These are phyloP conservation scores for Argyra leucocephala DNA, from an alignment of 2,888 invertebrate species.

Conservation along the genomic window DNA sequence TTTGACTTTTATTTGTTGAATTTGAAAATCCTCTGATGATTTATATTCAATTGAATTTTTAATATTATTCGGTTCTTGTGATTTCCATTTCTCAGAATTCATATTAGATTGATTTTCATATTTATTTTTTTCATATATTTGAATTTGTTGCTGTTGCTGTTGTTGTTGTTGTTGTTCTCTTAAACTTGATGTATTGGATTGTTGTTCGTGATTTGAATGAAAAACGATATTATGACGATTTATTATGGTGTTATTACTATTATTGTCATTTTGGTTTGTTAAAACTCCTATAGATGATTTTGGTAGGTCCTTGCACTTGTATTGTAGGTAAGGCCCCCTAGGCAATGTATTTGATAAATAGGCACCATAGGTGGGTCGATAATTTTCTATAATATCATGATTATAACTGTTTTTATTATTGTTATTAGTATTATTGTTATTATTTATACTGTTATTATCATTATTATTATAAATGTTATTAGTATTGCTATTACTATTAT, in stretches of 20 bases:
- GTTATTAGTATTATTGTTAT: slow-evolving; percentile 15
- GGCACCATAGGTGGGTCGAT: slow-evolving; percentile 28
- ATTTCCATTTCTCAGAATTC: not conserved
- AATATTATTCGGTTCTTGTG: not conserved
- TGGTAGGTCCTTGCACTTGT: slow-evolving; percentile 26
- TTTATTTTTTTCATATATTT: not conserved
- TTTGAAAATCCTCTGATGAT: not conserved
- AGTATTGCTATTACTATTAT: no score
- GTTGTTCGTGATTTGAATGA: slow-evolving; percentile 13
- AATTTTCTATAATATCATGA: slow-evolving; percentile 16
- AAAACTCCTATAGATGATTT: not conserved
- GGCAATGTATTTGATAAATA: slow-evolving; percentile 26
- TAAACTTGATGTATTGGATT: slow-evolving; percentile 9
- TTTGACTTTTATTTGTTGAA: not conserved
- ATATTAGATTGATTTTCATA: not conserved
- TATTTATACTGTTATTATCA: slow-evolving; percentile 10
- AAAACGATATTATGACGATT: slow-evolving; percentile 15
- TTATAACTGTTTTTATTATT: slow-evolving; percentile 14
- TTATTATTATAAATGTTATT: not conserved
- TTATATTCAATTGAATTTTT: not conserved
- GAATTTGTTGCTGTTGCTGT: not conserved
- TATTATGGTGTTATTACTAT: slow-evolving; percentile 11
- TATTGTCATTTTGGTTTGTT: slow-evolving; percentile 10
- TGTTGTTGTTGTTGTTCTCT: slow-evolving; percentile 14
- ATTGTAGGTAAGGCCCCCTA: slow-evolving; percentile 29